These are phyloP conservation scores for Sinhomidia bicolor DNA, from an alignment of 2,888 invertebrate species.

Conservation along the genomic window DNA sequence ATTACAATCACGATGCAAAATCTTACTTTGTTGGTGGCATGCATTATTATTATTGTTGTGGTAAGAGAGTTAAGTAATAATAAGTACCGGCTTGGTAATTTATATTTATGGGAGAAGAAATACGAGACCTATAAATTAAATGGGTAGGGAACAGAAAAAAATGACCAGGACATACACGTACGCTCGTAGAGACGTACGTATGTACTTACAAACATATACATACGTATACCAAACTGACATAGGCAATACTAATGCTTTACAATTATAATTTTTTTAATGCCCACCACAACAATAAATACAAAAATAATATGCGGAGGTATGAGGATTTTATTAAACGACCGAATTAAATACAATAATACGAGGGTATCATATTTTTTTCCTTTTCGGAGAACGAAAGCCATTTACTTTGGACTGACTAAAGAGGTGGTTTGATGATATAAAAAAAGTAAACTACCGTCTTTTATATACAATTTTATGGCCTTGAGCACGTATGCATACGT, in stretches of 20 bases:
- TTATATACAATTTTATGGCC: constrained; percentile 40
- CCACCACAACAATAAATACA: constrained; percentile 22
- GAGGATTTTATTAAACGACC: constrained; percentile 53
- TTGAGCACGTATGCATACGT: constrained; percentile 27
- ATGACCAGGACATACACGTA: constrained; percentile 36
- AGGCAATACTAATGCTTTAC: not conserved
- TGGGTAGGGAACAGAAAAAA: constrained; percentile 53
- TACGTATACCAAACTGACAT: not conserved
- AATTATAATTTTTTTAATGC: not conserved
- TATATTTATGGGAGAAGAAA: constrained; percentile 72
- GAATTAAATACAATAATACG: constrained; percentile 39
- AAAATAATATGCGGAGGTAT: constrained; percentile 5
- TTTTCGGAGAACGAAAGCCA: constrained; percentile 3
- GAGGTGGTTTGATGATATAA: not conserved
- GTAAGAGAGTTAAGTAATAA: constrained; percentile 49
- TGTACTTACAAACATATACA: too few species aligned
- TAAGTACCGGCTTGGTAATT: constrained; percentile 66
- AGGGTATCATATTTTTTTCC: not conserved
- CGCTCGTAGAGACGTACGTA: too few species aligned
- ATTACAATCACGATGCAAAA: constrained; percentile 34
- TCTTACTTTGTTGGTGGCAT: constrained; percentile 69
- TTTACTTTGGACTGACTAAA: constrained; percentile 1
- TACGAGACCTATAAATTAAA: constrained; percentile 73
- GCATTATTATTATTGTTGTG: constrained; percentile 45
- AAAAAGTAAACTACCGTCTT: constrained; percentile 22